phyloP scores from a whole-genome alignment of 2,113 vertebrate genomes.

The Pleuronectes platessa region DNA sequence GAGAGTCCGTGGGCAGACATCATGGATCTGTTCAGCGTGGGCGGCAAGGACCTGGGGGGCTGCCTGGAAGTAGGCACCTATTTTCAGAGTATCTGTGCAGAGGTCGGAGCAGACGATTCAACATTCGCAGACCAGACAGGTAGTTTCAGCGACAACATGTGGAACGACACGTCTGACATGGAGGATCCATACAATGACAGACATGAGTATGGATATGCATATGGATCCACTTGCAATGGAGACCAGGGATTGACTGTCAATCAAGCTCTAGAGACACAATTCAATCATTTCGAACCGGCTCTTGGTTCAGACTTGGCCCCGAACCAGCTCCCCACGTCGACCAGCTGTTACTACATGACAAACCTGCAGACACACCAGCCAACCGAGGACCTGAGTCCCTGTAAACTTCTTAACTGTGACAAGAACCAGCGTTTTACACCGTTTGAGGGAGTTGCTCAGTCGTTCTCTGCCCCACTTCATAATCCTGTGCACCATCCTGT shows the following conservation, averaged over 20 bases:
- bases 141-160: slow-evolving; percentile 15
- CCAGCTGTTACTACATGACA: slow-evolving; percentile 7
- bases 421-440: slow-evolving; percentile 32
- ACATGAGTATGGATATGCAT: slow-evolving; percentile 16
- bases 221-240: slow-evolving; percentile 18
- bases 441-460: slow-evolving; percentile 83
- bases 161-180: slow-evolving; percentile 4
- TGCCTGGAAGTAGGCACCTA: slow-evolving; percentile 53
- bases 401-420: slow-evolving; percentile 29
- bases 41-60: slow-evolving; percentile 33
- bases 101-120: slow-evolving; percentile 22
- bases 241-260: background rate
- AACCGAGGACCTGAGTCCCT: slow-evolving; percentile 23
- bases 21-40: slow-evolving; percentile 54
- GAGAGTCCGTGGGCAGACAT: slow-evolving; percentile 72
- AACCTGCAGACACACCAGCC: slow-evolving; percentile 35
- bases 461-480: slow-evolving; percentile 70
- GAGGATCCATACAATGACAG: slow-evolving; percentile 18
- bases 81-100: slow-evolving; percentile 56
- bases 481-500: slow-evolving; percentile 47
- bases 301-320: slow-evolving; percentile 2
- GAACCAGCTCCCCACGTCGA: slow-evolving; percentile 11
- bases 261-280: slow-evolving; percentile 5
- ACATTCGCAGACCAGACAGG: slow-evolving; percentile 28
- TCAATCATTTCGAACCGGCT: slow-evolving; percentile 9